Percentiles rank a stretch among this genome's conserved stretches.
Conservation (phyloP, 2,888 invertebrate genomes). For the Vanessa cardui region DNA sequence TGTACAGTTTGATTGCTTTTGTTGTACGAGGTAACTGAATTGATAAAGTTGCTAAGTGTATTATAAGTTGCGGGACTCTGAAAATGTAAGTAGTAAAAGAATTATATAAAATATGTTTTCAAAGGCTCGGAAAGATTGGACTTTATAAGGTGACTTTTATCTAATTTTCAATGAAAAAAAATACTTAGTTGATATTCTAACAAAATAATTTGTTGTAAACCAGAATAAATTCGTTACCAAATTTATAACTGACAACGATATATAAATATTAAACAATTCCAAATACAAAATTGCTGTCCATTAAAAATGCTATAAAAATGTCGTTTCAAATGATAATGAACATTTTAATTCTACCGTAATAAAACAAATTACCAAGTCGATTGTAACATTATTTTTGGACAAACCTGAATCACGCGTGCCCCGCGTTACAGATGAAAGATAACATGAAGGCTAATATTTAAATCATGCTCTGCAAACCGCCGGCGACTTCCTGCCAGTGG, state of each 20-base stretch:
- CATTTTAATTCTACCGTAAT: slow-evolving; percentile 1
- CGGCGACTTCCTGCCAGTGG: slow-evolving; percentile 55
- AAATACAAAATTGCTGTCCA: not conserved
- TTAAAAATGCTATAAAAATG: not conserved
- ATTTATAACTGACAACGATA: too few species aligned
- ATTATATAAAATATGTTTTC: slow-evolving; percentile 13
- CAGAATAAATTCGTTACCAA: too few species aligned
- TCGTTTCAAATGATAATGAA: not conserved
- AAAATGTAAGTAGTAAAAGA: slow-evolving; percentile 27
- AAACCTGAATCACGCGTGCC: slow-evolving; percentile 54
- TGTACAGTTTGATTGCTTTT: slow-evolving; percentile 35
- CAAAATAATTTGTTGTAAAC: too few species aligned
- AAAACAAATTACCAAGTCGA: slow-evolving; percentile 20
- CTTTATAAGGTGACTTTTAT: not conserved
- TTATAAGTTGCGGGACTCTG: slow-evolving; percentile 24
- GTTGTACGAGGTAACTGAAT: slow-evolving; percentile 31
- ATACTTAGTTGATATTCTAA: too few species aligned
- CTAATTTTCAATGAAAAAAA: not conserved
- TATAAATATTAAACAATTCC: not conserved
- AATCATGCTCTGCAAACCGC: slow-evolving; percentile 59
- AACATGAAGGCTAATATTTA: slow-evolving; percentile 71
- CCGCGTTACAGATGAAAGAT: slow-evolving; percentile 71
- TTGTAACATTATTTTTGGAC: slow-evolving; percentile 43
- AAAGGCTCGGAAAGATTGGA: not conserved
- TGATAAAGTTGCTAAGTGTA: slow-evolving; percentile 33